Base-by-base conservation (phyloP, 2,113 vertebrate genomes). In the Calonectris borealis region DNA sequence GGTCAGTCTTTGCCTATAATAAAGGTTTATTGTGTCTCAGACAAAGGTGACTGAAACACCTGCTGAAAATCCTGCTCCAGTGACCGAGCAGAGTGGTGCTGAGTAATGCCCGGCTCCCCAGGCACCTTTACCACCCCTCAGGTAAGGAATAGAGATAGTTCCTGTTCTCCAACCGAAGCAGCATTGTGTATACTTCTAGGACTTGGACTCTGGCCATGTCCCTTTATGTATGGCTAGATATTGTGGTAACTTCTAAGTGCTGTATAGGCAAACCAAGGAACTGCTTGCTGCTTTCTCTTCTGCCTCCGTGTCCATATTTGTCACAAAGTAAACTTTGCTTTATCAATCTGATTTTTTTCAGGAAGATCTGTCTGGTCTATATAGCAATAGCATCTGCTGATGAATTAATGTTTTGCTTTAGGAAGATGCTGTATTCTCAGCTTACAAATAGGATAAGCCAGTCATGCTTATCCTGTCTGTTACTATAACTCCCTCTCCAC, bases 21-120 rank as follows among this genome's bases (percentile, higher is more conserved):
- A 49, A 84, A 84, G 42, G 21, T 72, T 93, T 94, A 13, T 75
- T 95, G 18, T 96, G 26, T 96, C 86, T 93, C 66, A 96, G 96
- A 82, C 96, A 96, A 98, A 98, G 96, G 95, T 96, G 88, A 88
- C 97, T 94, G 98, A 98, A 94, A 96, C 92, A 81, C 90, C 98
- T 89, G 89, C 97, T 81, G 98, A 98, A 96, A 98, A 97, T 94
- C 96, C 97, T 76, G 96, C 97, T 97, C 97, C 98, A 18, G 97
- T 97, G 89, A 93, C 97, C 3, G 93, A 98, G 97, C 97, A 98
- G 94, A 97, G 96, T 95, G 97, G 97, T 93, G 97, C 98, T 86
- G 98, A 98, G 97, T 98, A 86, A 98, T 51, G 68, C 88, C 82
- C 5, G 18, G 95, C 97, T 97, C 94, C 96, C 79, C 64, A 96